Conservation (phyloP, 2,797 vertebrate genomes). For the Caiman crocodilus region DNA sequence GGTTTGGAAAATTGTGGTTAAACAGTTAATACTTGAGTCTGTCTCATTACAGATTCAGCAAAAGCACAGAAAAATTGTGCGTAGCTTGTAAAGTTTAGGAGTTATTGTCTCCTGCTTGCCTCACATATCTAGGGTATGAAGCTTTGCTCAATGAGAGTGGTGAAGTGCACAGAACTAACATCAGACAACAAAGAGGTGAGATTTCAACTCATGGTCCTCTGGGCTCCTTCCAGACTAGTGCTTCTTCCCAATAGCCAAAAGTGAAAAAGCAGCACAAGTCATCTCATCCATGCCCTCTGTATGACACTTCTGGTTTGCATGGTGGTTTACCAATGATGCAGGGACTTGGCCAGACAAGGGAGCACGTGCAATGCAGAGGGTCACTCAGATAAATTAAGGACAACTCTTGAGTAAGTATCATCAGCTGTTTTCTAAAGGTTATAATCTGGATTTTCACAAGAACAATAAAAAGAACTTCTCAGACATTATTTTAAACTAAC, state of each 20-base stretch:
- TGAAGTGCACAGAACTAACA: background rate
- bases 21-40: too few species aligned
- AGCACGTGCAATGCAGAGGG: background rate
- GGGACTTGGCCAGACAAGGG: background rate
- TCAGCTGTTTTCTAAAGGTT: background rate
- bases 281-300: background rate
- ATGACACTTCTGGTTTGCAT: background rate
- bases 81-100: background rate
- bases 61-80: too few species aligned
- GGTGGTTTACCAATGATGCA: background rate
- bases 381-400: background rate
- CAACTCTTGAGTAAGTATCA: background rate
- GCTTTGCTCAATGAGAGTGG: background rate
- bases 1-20: too few species aligned
- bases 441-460: background rate
- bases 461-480: background rate
- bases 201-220: background rate
- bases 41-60: too few species aligned
- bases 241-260: fast-evolving
- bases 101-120: background rate
- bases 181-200: background rate
- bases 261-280: background rate
- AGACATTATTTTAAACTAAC: background rate
- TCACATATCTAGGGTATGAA: background rate
- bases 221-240: background rate